phyloP scores from a whole-genome alignment of 1,140 invertebrate species.

The Neodiprion virginianus region DNA sequence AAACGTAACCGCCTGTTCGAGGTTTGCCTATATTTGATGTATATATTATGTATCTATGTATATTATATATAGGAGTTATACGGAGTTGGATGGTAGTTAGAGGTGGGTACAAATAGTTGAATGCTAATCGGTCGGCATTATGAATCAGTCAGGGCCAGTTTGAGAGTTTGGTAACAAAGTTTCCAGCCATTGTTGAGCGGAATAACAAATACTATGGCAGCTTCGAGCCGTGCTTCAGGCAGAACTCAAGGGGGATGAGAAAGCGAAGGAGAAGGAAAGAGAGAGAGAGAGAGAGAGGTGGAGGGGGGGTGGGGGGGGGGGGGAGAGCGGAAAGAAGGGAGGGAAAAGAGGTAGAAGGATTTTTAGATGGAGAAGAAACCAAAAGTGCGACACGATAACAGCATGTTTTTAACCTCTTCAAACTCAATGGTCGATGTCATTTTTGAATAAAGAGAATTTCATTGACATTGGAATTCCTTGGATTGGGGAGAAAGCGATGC shows the following conservation, averaged over 20 bases:
- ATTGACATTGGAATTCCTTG: too few relatives aligned
- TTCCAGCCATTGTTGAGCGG: slow-evolving; percentile 15
- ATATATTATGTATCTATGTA: too few relatives aligned
- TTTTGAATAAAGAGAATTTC: too few relatives aligned
- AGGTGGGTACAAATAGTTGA: slow-evolving; percentile 1
- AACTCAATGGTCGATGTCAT: too few relatives aligned
- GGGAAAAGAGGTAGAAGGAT: too few relatives aligned
- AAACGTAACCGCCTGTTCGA: neutral
- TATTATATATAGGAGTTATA: neutral
- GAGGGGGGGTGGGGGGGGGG: too few relatives aligned
- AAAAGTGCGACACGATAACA: too few relatives aligned
- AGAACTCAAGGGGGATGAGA: neutral
- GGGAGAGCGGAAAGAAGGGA: neutral
- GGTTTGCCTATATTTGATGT: neutral
- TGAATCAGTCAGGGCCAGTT: slow-evolving; percentile 11
- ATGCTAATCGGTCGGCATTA: slow-evolving; percentile 17
- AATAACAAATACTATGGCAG: slow-evolving; percentile 10
- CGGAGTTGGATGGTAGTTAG: slow-evolving; percentile 5
- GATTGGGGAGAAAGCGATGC: too few relatives aligned
- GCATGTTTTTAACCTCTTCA: too few relatives aligned
- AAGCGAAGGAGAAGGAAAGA: neutral
- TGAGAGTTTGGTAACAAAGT: slow-evolving; percentile 12
- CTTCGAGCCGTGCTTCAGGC: neutral
- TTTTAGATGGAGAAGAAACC: too few relatives aligned
- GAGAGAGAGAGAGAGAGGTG: too few relatives aligned